Base-by-base conservation (phyloP, 2,113 vertebrate species). In the Syngnathoides biaculeatus region DNA sequence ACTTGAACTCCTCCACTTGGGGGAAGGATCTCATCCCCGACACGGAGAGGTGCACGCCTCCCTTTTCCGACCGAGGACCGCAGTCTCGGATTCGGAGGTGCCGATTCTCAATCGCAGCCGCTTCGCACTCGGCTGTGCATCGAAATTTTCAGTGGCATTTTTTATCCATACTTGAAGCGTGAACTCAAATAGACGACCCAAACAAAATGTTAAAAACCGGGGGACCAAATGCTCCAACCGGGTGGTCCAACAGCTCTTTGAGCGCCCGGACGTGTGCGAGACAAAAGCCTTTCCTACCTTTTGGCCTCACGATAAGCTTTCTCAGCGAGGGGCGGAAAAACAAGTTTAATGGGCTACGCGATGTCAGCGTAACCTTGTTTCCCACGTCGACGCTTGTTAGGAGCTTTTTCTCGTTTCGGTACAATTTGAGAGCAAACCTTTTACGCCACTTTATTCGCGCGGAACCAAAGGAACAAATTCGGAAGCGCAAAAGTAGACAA, bases 231-330 rank as follows among this genome's bases (percentile, higher is more conserved):
- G 73, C 71, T 78, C 78, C 60, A 50, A 68, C 87, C 88, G 71
- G 89, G 88, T 91, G 89, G 90, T 89, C 90, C 83, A 63, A 65
- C 63, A n/a, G 72, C 75, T 84, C 57, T 50, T 19, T n/a, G 0
- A 13, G 45, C 47, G 66, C 64, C 62, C 40, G 35, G 30, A 38
- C 40, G 61, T 64, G 61, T 14, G 56, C 69, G 50, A 62, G 59
- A 59, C 50, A 65, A 78, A 86, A 69, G 71, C 64, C 74, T 48
- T 79, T 84, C 55, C 62, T 71, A 56, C 12, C 22, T 24, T 85
- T 81, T 65, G 76, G 75, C 87, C 71, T 79, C 77, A 72, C 75
- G 24, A 27, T 71, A 43, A 82, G 72, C 40, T 67, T 67, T 78
- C 78, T 67, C 30, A 69, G 15, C 30, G 13, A 73, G 64, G 68